These are phyloP conservation scores for Karalla daura DNA, from an alignment of 2,797 vertebrate genomes.

Conservation along the genomic window DNA sequence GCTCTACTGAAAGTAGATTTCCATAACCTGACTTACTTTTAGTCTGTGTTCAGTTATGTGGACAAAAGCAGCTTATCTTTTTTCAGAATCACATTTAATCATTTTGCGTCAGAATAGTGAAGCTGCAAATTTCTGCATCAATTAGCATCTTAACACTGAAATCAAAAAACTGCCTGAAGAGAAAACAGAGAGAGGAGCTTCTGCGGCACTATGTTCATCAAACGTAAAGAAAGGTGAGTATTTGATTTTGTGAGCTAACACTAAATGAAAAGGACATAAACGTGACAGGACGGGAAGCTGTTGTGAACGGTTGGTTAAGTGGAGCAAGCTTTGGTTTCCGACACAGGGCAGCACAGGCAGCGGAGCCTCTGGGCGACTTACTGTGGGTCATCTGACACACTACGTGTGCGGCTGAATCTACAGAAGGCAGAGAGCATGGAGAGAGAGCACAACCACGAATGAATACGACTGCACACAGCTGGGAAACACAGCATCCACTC, in stretches of 20 bases:
- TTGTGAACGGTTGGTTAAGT: constrained; percentile 25
- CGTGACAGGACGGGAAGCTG: background rate
- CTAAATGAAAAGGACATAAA: background rate
- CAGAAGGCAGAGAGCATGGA: constrained; percentile 86
- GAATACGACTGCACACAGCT: constrained; percentile 41
- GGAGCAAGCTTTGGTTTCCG: background rate
- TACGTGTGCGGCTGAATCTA: constrained; percentile 92
- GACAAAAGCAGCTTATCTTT: no score
- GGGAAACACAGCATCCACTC: constrained; percentile 17
- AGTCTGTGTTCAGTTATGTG: no score
- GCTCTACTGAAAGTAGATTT: background rate
- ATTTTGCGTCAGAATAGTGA: no score
- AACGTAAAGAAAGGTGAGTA: no score
- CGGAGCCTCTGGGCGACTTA: constrained; percentile 84
- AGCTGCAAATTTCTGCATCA: no score
- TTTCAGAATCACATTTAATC: no score
- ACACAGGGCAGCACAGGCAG: constrained; percentile 39
- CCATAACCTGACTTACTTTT: no score
- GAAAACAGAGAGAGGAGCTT: no score
- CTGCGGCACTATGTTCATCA: no score
- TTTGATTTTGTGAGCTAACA: no score
- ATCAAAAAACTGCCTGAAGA: no score
- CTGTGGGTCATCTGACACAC: constrained; percentile 95
- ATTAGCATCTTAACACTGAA: no score
- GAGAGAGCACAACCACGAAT: constrained; percentile 70